Conservation (phyloP, 1,140 invertebrate species). For the Drosophila watanabei region DNA sequence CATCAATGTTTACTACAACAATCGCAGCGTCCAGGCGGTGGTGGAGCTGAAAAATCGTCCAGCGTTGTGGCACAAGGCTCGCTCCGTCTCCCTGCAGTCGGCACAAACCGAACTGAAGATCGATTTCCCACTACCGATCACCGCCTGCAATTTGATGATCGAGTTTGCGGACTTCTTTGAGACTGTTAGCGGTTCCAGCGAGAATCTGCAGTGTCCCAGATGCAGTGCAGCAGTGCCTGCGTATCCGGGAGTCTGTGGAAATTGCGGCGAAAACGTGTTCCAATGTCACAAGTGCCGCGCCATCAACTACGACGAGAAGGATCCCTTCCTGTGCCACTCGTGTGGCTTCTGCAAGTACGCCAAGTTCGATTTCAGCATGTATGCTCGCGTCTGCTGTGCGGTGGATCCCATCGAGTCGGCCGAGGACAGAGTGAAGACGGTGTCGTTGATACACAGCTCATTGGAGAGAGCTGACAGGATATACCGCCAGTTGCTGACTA, state of each 20-base stretch:
- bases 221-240: conserved; percentile 98
- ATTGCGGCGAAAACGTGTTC: conserved; percentile 99
- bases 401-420: conserved; percentile 99
- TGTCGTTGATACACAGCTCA: conserved; percentile 94
- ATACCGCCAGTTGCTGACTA: conserved; percentile 95
- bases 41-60: conserved; percentile 96
- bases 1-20: conserved; percentile 99
- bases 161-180: conserved; percentile 99
- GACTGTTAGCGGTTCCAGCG: conserved; percentile 92
- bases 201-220: conserved; percentile 97
- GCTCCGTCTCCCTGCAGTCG: conserved; percentile 94
- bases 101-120: conserved; percentile 98
- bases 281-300: conserved; percentile 99
- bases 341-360: conserved; percentile 99
- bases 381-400: conserved; percentile 95
- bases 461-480: conserved; percentile 97
- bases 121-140: conserved; percentile 97
- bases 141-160: conserved; percentile 99
- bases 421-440: conserved; percentile 98
- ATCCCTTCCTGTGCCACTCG: conserved; percentile 99
- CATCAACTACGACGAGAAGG: conserved; percentile 99
- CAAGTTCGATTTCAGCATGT: conserved; percentile 98
- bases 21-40: conserved; percentile 97
- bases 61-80: conserved; percentile 98
- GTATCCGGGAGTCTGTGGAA: conserved; percentile 98